Evolutionary conservation across 2,797 vertebrate species (phyloP), one percentile per base, ranked within the genome.

Genomic region (Buceros bicornis): DNA sequence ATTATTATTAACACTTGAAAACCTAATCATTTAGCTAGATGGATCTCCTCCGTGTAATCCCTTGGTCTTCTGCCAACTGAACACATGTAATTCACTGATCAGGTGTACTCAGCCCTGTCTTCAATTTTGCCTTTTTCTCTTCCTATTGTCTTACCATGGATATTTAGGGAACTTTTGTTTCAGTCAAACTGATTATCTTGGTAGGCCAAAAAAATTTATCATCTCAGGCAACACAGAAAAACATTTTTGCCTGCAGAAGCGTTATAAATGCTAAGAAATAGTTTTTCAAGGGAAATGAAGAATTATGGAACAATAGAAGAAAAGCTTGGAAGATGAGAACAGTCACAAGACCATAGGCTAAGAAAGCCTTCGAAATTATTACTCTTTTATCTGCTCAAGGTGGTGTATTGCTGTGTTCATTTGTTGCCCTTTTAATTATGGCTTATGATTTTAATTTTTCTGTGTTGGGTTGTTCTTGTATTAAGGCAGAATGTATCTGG

Each of bases 161-260:
- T 92, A 12, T 93, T 94, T 69, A 80, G 78, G 94, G 60, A 82
- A 81, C 93, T 96, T 94, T 83, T 94, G 67, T 64, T 88, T 97
- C 66, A 62, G 40, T 87, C 37, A 54, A 90, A 90, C 72, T 80
- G 26, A 94, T 97, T 95, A 82, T 85, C 28, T 85, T 76, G 29
- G 82, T 92, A 77, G 17, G 11, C 40, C 89, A 60, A 93, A 96
- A 95, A 93, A 86, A 33, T 33, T 93, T 97, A 97, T 33, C 33
- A 94, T 96, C 85, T 95, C 50, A 29, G 29, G 81, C 37, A 91
- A 83, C 85, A 94, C 71, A 91, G 90, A 67, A 76, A 85, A 93
- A 25, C n/a, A 25, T 64, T 96, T 92, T 42, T 67, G 51, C 81
- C 89, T 50, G 24, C 45, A 82, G 87, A 65, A 87, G 66, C 74